These are phyloP conservation scores for Psophia crepitans DNA, from an alignment of 2,113 vertebrate species.

Conservation along the genomic window DNA sequence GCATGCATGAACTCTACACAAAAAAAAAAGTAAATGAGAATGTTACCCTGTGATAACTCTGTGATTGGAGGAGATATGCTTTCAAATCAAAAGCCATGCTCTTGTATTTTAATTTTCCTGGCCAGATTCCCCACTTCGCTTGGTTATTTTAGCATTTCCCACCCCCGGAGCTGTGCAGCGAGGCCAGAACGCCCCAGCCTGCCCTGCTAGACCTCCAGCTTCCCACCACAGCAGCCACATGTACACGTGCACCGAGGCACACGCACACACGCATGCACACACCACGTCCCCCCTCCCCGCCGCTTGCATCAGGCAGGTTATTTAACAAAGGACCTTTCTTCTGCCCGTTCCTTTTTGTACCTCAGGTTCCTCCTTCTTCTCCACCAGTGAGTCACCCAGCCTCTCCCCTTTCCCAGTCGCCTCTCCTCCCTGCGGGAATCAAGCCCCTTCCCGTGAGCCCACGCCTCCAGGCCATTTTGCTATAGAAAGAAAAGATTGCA, in stretches of 20 bases:
- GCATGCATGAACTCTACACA: slow-evolving; percentile 48
- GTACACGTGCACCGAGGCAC: not conserved
- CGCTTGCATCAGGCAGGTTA: not conserved
- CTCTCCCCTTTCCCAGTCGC: not conserved
- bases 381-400: slow-evolving; percentile 6
- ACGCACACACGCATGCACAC: not conserved
- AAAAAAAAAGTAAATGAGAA: slow-evolving; percentile 46
- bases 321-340: slow-evolving; percentile 39
- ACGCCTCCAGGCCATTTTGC: not conserved
- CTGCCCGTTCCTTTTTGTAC: not conserved
- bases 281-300: not conserved
- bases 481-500: not conserved
- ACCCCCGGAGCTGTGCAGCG: slow-evolving; percentile 48
- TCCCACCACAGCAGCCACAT: not conserved
- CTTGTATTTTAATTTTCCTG: slow-evolving; percentile 58
- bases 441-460: not conserved
- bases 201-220: slow-evolving; percentile 1
- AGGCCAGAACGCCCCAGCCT: slow-evolving; percentile 42
- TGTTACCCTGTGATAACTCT: slow-evolving; percentile 63
- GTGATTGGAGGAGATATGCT: slow-evolving; percentile 61
- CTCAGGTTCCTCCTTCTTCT: slow-evolving; percentile 7
- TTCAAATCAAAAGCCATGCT: slow-evolving; percentile 55
- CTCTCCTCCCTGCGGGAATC: not conserved
- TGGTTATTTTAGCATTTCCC: not conserved
- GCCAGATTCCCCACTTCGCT: not conserved